phyloP scores from a whole-genome alignment of 1,140 invertebrate genomes.

The Frieseomelitta varia region DNA sequence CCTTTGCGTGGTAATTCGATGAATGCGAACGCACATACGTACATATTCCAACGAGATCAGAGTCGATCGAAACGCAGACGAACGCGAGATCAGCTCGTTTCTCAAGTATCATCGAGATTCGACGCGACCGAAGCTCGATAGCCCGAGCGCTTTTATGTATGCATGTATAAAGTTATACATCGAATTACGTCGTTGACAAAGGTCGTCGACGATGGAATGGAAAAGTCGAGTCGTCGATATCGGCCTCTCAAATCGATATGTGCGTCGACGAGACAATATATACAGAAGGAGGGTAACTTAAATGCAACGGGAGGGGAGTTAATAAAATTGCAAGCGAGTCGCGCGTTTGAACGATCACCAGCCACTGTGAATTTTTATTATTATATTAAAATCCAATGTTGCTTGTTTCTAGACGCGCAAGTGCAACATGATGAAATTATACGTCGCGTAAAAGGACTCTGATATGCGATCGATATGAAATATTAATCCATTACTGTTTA shows the following conservation, averaged over 20 bases:
- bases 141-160: not conserved
- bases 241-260: not conserved
- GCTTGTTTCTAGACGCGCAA: not conserved
- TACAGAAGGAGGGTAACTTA: not conserved
- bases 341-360: not conserved
- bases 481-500: too few species aligned
- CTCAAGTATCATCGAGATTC: slow-evolving; percentile 20
- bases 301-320: not conserved
- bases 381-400: not conserved
- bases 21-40: not conserved
- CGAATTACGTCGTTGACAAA: slow-evolving; percentile 27
- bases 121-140: slow-evolving; percentile 8
- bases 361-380: not conserved
- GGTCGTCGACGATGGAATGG: not conserved
- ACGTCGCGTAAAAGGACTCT: not conserved
- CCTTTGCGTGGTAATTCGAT: not conserved
- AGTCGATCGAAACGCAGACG: not conserved
- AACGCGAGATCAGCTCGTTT: slow-evolving; percentile 1
- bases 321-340: not conserved
- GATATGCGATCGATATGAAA: too few species aligned
- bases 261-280: not conserved
- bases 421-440: not conserved
- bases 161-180: slow-evolving; percentile 7
- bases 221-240: slow-evolving; percentile 4
- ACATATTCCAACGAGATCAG: not conserved